Conservation (phyloP, 2,888 invertebrate genomes). For the Diarsia rubi region DNA sequence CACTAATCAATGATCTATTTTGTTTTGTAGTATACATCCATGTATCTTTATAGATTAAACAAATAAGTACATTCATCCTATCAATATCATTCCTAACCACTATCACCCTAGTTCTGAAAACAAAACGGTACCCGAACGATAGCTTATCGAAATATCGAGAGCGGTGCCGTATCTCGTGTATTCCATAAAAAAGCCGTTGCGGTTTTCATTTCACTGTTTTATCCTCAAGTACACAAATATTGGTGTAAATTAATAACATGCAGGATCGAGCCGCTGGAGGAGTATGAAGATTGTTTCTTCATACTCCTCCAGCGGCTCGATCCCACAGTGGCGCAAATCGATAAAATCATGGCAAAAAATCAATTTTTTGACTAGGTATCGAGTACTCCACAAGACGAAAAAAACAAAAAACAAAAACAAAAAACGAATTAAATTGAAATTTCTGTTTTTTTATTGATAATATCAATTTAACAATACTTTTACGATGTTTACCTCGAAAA, state of each 20-base stretch:
- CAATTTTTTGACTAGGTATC: too few relatives aligned
- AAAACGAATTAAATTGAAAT: too few relatives aligned
- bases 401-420: too few relatives aligned
- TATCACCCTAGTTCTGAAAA: slow-evolving; percentile 43
- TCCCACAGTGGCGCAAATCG: too few relatives aligned
- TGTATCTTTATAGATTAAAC: slow-evolving; percentile 1
- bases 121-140: slow-evolving; percentile 39
- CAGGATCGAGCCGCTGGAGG: too few relatives aligned
- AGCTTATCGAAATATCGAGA: slow-evolving; percentile 46
- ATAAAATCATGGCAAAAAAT: too few relatives aligned
- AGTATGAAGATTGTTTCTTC: too few relatives aligned
- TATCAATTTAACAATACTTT: too few relatives aligned
- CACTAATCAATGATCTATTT: neutral
- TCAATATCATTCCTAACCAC: slow-evolving; percentile 28
- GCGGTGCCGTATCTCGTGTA: slow-evolving; percentile 29
- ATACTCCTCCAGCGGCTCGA: neutral
- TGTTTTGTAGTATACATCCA: neutral
- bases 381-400: too few relatives aligned
- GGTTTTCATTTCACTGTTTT: slow-evolving; percentile 8
- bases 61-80: slow-evolving; percentile 39
- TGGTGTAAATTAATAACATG: slow-evolving; percentile 15
- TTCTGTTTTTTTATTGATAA: too few relatives aligned
- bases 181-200: slow-evolving; percentile 21
- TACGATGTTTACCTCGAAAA: too few relatives aligned
- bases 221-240: neutral